These are phyloP conservation scores for Drosophila fuyamai DNA, from an alignment of 1,140 invertebrate species.

Conservation along the genomic window DNA sequence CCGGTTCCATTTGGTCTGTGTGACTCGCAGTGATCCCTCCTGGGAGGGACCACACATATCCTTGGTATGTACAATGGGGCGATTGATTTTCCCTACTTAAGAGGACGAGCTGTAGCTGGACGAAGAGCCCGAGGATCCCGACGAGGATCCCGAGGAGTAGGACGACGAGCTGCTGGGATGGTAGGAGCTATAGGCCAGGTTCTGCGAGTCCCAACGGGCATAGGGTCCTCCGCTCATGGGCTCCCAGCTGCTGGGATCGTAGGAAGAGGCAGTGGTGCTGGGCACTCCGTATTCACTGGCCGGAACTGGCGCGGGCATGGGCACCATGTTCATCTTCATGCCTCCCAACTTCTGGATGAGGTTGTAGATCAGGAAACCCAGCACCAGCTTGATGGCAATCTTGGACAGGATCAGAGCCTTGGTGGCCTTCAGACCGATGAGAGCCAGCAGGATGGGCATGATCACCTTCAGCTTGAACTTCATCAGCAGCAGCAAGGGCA, in stretches of 20 bases:
- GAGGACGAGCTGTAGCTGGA: slow-evolving; percentile 78
- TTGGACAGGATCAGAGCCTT: slow-evolving; percentile 94
- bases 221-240: slow-evolving; percentile 89
- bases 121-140: slow-evolving; percentile 55
- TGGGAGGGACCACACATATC: slow-evolving; percentile 27
- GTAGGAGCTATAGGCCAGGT: slow-evolving; percentile 92
- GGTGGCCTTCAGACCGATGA: slow-evolving; percentile 92
- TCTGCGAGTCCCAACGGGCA: slow-evolving; percentile 90
- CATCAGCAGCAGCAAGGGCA: slow-evolving; percentile 91
- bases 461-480: slow-evolving; percentile 93
- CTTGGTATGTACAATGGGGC: slow-evolving; percentile 71
- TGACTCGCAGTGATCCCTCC: slow-evolving; percentile 50
- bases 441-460: slow-evolving; percentile 91
- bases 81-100: slow-evolving; percentile 44
- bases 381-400: slow-evolving; percentile 90
- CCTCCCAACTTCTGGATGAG: slow-evolving; percentile 89
- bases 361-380: slow-evolving; percentile 92
- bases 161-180: slow-evolving; percentile 88
- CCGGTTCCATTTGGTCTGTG: slow-evolving; percentile 77
- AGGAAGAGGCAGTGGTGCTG: slow-evolving; percentile 88
- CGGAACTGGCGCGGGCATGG: slow-evolving; percentile 86
- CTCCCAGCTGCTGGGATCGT: slow-evolving; percentile 89
- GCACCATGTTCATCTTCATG: slow-evolving; percentile 90
- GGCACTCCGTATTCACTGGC: slow-evolving; percentile 88
- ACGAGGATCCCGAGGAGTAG: slow-evolving; percentile 86